Evolutionary conservation across 2,797 vertebrate genomes (phyloP).

Genomic region (Tapirus indicus): DNA sequence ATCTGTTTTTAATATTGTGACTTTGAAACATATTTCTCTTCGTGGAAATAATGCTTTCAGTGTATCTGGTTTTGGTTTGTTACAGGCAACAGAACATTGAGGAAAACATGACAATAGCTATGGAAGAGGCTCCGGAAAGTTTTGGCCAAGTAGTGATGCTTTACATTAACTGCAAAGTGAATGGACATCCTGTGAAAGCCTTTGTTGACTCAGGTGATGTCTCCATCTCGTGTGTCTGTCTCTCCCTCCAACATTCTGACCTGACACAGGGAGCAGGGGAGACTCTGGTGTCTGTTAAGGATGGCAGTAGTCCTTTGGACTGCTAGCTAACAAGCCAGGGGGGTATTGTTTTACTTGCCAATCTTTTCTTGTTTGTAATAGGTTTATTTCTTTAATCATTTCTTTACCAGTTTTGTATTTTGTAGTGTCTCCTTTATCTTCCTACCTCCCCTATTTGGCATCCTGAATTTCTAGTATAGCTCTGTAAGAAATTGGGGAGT

Average conservation of each 20-base stretch:
- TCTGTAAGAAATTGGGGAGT: background rate
- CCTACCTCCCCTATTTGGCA: background rate
- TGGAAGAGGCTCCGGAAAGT: constrained; percentile 99
- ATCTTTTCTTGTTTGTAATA: background rate
- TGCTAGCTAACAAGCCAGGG: background rate
- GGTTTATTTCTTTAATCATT: background rate
- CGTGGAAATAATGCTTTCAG: constrained; percentile 31
- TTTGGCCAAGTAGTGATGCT: constrained; percentile 99
- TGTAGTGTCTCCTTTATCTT: background rate
- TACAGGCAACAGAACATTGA: constrained; percentile 98
- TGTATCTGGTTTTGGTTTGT: constrained; percentile 69
- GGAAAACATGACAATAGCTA: constrained; percentile 99
- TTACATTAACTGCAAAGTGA: constrained; percentile 99
- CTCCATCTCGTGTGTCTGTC: background rate
- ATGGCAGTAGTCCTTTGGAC: background rate
- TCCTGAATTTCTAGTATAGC: background rate
- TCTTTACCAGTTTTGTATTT: background rate
- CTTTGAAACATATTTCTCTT: background rate
- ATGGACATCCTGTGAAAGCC: constrained; percentile 98
- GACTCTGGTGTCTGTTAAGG: background rate
- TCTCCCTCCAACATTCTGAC: background rate
- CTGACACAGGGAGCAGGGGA: background rate
- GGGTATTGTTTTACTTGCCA: background rate
- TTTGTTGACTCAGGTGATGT: constrained; percentile 98
- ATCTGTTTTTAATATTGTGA: constrained; percentile 6